Evolutionary conservation across 2,797 vertebrate genomes (phyloP).

Genomic region (Siniperca obscura): DNA sequence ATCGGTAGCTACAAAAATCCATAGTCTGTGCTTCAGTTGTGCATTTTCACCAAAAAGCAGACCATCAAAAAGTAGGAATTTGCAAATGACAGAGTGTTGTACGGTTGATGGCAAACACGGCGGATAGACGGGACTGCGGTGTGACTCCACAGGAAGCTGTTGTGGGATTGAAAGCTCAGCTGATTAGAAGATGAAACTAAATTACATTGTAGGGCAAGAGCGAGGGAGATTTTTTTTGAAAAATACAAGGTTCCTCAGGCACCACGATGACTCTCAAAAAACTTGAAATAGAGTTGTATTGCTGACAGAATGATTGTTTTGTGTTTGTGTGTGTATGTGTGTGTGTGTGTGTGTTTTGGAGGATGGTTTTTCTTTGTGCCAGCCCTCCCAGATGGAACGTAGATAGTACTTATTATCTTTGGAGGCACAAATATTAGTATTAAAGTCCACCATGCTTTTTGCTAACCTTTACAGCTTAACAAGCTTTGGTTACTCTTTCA

Average conservation of each 20-base stretch:
- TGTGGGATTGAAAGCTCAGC: constrained; percentile 63
- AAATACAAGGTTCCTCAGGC: constrained; percentile 41
- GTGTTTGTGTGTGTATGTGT: not conserved
- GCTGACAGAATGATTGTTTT: constrained; percentile 62
- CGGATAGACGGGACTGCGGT: constrained; percentile 45
- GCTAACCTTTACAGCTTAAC: constrained; percentile 28
- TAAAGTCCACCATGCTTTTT: constrained; percentile 35
- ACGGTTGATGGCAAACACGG: constrained; percentile 54
- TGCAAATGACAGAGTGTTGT: constrained; percentile 77
- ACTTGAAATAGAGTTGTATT: constrained; percentile 61
- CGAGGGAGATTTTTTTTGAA: constrained; percentile 42
- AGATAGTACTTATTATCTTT: constrained; percentile 57
- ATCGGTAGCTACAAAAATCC: constrained; percentile 49
- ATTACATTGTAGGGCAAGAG: constrained; percentile 67
- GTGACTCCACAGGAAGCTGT: constrained; percentile 72
- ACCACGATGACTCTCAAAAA: constrained; percentile 36
- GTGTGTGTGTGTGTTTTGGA: constrained; percentile 7
- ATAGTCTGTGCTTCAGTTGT: constrained; percentile 34
- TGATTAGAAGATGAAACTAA: constrained; percentile 78
- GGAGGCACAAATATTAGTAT: constrained; percentile 57
- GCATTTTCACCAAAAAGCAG: constrained; percentile 48
- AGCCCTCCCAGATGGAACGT: constrained; percentile 44
- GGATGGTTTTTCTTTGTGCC: constrained; percentile 24
- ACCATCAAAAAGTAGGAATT: constrained; percentile 77
- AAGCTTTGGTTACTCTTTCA: constrained; percentile 26